Percentiles rank a stretch among this genome's conserved stretches.
These are phyloP conservation scores for Cotesia chilonis DNA, from an alignment of 1,140 invertebrate genomes.

Conservation along the genomic window DNA sequence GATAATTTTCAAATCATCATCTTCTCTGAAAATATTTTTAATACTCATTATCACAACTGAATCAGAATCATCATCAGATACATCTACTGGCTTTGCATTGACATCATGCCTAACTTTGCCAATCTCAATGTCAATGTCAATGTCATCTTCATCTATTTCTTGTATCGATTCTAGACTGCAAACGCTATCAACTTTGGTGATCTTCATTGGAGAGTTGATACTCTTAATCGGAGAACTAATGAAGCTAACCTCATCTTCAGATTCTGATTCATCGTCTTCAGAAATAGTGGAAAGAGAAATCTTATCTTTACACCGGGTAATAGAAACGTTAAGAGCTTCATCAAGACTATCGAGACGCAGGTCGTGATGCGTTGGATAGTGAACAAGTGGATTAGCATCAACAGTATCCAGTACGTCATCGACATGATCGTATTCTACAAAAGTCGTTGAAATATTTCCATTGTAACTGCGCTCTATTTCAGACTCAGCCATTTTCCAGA, in stretches of 20 bases:
- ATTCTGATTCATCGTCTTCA: no score
- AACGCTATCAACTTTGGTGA: not conserved
- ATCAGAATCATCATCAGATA: constrained; percentile 15
- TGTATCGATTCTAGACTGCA: not conserved
- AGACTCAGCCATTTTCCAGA: constrained; percentile 14
- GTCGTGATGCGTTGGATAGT: not conserved
- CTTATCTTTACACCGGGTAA: no score
- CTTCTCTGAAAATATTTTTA: constrained; percentile 7
- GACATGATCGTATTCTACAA: constrained; percentile 32
- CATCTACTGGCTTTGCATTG: constrained; percentile 11
- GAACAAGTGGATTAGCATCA: not conserved
- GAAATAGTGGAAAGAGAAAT: no score
- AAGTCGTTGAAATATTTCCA: constrained; percentile 22
- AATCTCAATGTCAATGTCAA: not conserved
- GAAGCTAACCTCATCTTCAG: no score
- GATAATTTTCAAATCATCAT: not conserved
- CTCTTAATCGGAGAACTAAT: no score
- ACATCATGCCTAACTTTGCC: not conserved
- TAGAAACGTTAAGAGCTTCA: not conserved
- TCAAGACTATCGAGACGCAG: not conserved
- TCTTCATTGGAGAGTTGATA: no score
- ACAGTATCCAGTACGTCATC: constrained; percentile 25
- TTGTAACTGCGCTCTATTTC: constrained; percentile 26
- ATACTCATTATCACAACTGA: not conserved
- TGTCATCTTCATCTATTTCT: constrained; percentile 19